Conservation (phyloP, 2,797 vertebrate species). For the Anisognathus igniventris region DNA sequence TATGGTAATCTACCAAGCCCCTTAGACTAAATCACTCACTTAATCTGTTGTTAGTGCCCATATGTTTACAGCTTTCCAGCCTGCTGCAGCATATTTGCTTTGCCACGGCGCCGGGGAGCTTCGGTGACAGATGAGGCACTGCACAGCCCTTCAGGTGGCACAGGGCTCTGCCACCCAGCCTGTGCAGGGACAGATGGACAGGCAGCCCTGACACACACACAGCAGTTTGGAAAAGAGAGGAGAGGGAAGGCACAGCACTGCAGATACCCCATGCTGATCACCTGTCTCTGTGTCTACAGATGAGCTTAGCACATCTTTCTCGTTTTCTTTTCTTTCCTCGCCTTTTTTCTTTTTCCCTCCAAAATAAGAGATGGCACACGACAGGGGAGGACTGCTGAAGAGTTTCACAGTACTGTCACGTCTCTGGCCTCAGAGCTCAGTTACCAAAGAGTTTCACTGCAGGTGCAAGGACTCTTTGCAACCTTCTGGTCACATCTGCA, state of each 20-base stretch:
- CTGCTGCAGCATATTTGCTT: conserved; percentile 43
- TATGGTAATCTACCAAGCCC: conserved; percentile 53
- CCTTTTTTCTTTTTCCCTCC: accelerated
- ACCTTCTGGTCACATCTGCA: neutral
- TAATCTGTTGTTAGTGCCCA: conserved; percentile 66
- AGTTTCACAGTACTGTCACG: neutral
- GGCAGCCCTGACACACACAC: neutral
- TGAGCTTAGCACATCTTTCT: neutral
- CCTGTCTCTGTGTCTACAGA: neutral
- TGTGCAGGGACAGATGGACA: neutral
- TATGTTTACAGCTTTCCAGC: conserved; percentile 59
- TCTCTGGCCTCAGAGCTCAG: neutral
- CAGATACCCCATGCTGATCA: neutral
- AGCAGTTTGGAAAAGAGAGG: neutral
- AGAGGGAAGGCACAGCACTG: neutral
- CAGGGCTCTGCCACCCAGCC: neutral
- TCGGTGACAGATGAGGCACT: neutral
- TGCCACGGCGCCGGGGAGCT: neutral
- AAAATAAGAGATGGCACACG: neutral
- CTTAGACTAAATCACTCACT: conserved; percentile 58
- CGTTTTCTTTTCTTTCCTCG: neutral
- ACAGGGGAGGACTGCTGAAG: neutral
- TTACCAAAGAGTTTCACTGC: neutral
- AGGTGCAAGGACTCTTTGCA: neutral
- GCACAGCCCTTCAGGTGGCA: neutral